phyloP scores from a whole-genome alignment of 1,140 invertebrate species.

The Diabrotica virgifera region DNA sequence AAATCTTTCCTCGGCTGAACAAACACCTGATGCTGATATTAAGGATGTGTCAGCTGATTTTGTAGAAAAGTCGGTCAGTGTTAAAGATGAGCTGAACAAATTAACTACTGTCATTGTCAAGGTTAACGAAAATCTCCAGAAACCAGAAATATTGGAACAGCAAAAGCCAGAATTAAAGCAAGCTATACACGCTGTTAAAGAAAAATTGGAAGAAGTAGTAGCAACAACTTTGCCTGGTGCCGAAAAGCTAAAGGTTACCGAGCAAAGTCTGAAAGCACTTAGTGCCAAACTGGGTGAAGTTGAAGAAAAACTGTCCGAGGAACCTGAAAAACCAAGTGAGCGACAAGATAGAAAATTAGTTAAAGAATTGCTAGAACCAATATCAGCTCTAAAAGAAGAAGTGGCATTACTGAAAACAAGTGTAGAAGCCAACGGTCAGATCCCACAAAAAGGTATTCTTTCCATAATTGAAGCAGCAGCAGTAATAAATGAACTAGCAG shows the following conservation, averaged over 20 bases:
- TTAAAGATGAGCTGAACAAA: constrained; percentile 9
- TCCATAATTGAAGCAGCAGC: neutral
- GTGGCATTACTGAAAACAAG: constrained; percentile 4
- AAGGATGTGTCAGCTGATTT: neutral
- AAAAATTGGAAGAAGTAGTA: constrained; percentile 11
- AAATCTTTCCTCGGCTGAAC: neutral
- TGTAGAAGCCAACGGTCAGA: neutral
- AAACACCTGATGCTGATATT: neutral
- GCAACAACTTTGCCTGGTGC: neutral
- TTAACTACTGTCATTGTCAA: constrained; percentile 23
- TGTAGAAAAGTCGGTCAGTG: neutral
- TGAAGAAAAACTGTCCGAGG: neutral
- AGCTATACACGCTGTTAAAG: neutral
- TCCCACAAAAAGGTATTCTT: constrained; percentile 4
- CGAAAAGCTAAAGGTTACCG: neutral
- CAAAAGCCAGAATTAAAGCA: constrained; percentile 14
- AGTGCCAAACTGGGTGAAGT: neutral
- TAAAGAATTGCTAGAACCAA: neutral
- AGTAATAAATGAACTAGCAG: constrained; percentile 4
- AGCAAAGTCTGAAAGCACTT: too few species aligned
- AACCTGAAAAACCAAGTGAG: neutral
- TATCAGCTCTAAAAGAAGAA: neutral
- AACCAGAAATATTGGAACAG: constrained; percentile 23
- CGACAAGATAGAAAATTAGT: neutral
- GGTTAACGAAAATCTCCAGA: constrained; percentile 11